Evolutionary conservation across 53 echinoderm and acorn worm genomes (phyloP), one percentile per base, ranked within the genome.

Genomic region (Mesocentrotus franciscanus): DNA sequence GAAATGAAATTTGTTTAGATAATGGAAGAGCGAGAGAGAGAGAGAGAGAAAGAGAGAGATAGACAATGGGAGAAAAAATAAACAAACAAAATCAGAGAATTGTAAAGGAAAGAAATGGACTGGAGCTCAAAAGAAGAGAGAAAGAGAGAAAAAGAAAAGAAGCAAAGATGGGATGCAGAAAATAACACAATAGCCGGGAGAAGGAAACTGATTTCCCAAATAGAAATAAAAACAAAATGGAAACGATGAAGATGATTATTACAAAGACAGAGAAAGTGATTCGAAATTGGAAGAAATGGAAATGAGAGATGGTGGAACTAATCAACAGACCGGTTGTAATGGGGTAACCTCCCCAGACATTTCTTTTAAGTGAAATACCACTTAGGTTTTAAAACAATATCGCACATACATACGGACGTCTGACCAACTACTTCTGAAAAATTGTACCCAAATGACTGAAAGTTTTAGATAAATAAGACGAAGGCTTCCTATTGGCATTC

Each of bases 341-440:
- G 36, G 42, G 15, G 42, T 36, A 15, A 33, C 15, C 6, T 39
- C 81, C 36, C 39, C 8, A 36, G 81, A 22, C 81, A 33, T 7
- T 81, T 30, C 74, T 74, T 74, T 74, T 11, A 74, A 74, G 74
- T 81, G 81, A 81, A 81, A 81, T 64, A 81, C 36, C 81, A 81
- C 42, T 81, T 81, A 81, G 81, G 81, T 42, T 81, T 81, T 81
- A 81, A 81, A 81, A 35, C 81, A 42, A 79, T 79, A 79, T 39
- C 79, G 18, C 16, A 35, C 12, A 36, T 36, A 35, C 39, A 32
- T 10, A 32, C 39, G 29, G 29, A 26, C 32, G 12, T 32, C 32
- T n/a, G 11, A 10, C 30, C 30, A 71, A 81, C 36, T 18, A 32
- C 74, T 32, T 30, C 74, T 74, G 30, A 10, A 74, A 72, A 74